phyloP scores from a whole-genome alignment of 92 coral and sea anemone species.

The Pocillopora meandrina region DNA sequence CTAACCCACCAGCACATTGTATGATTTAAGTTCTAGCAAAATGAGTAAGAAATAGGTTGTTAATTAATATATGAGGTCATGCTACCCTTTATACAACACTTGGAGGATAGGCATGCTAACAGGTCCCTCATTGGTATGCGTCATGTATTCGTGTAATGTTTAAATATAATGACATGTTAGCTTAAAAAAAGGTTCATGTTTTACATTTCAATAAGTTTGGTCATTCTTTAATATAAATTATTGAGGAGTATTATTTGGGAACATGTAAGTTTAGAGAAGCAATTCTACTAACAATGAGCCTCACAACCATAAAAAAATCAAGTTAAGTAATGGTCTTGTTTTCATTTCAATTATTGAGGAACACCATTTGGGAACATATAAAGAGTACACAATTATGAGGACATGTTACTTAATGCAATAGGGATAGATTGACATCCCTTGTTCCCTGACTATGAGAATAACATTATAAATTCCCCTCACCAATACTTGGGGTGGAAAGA shows the following conservation, averaged over 20 bases:
- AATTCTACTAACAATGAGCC: not conserved
- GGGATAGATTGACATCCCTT: not conserved
- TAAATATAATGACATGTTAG: not conserved
- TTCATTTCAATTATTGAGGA: no score
- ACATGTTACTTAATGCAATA: not conserved
- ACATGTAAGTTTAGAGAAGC: no score
- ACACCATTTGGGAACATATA: not conserved
- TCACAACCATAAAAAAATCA: not conserved
- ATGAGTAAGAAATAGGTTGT: no score
- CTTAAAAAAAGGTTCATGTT: not conserved
- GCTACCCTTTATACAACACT: no score
- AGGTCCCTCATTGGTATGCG: not conserved
- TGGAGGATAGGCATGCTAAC: no score
- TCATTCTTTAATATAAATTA: no score
- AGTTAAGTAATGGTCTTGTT: not conserved
- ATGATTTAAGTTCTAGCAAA: no score
- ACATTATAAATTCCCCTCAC: not conserved
- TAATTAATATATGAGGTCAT: no score
- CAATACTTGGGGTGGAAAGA: not conserved
- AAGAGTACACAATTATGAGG: not conserved
- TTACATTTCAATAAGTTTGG: no score
- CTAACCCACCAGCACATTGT: no score
- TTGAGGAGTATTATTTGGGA: no score
- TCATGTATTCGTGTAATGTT: not conserved
- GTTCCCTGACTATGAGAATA: not conserved